These are phyloP conservation scores for Sebastes nivosus DNA, from an alignment of 2,797 vertebrate species.

Conservation along the genomic window DNA sequence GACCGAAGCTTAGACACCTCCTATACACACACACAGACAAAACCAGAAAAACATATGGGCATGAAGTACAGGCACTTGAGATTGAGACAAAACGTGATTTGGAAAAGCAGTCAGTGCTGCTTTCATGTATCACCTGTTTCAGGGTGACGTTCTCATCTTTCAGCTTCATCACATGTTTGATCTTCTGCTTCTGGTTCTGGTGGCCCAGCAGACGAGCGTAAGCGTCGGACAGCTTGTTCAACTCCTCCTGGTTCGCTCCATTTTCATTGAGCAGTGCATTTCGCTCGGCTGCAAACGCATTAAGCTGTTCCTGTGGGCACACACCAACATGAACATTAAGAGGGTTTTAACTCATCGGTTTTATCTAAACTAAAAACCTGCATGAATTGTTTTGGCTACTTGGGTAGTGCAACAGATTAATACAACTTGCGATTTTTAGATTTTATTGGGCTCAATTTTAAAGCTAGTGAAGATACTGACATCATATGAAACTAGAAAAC, in stretches of 20 bases:
- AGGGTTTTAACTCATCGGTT: not conserved
- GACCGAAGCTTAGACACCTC: conserved; percentile 87
- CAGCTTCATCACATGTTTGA: conserved; percentile 95
- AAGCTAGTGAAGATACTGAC: too few species aligned
- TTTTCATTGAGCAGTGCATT: conserved; percentile 88
- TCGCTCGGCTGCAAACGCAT: conserved; percentile 91
- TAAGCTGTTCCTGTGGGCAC: conserved; percentile 88
- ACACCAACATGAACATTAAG: not conserved
- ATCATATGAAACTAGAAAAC: too few species aligned
- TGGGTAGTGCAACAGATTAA: not conserved
- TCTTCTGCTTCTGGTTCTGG: conserved; percentile 98
- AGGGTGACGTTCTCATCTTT: conserved; percentile 91
- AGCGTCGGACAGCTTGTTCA: conserved; percentile 90
- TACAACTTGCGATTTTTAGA: too few species aligned
- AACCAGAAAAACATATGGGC: not conserved
- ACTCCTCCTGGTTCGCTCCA: conserved; percentile 89
- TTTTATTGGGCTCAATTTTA: too few species aligned
- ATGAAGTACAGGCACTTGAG: not conserved
- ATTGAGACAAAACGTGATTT: not conserved
- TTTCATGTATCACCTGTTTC: conserved; percentile 85
- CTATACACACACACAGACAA: conserved; percentile 69
- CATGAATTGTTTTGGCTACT: not conserved
- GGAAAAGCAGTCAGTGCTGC: not conserved
- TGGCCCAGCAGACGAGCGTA: conserved; percentile 95
- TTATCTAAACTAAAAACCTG: not conserved